phyloP scores from a whole-genome alignment of 2,113 vertebrate genomes.

The Micronycteris hirsuta region DNA sequence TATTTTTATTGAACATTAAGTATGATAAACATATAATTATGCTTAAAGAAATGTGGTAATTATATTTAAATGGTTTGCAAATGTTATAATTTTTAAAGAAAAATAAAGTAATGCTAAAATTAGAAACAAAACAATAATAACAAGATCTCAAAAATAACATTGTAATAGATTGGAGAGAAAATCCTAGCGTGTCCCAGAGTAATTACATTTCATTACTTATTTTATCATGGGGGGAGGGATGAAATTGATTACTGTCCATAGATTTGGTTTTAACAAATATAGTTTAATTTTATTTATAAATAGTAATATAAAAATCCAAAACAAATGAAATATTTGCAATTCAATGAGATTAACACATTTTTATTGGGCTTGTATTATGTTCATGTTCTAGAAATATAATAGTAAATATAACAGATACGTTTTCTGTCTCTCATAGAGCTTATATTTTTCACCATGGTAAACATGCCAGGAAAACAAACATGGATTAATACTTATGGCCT shows the following conservation, averaged over 20 bases:
- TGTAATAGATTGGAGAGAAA: background rate
- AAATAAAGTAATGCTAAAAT: conserved; percentile 23
- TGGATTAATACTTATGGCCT: background rate
- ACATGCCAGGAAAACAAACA: background rate
- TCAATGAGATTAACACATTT: background rate
- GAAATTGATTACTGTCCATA: background rate
- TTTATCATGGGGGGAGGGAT: background rate
- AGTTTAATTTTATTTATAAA: background rate
- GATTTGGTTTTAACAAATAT: background rate
- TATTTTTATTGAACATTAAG: conserved; percentile 23
- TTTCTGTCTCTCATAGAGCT: background rate
- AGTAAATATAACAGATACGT: background rate
- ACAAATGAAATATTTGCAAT: background rate
- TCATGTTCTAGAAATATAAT: background rate
- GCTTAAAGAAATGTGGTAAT: background rate
- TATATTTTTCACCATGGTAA: background rate
- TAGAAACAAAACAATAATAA: background rate
- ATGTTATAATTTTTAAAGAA: background rate
- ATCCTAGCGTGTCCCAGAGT: background rate
- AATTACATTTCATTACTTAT: background rate
- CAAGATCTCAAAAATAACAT: background rate
- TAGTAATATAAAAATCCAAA: background rate
- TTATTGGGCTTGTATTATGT: background rate
- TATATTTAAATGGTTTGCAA: conserved; percentile 8
- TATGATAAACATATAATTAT: conserved; percentile 38